phyloP scores from a whole-genome alignment of 2,888 invertebrate genomes.

The Dioctria linearis region DNA sequence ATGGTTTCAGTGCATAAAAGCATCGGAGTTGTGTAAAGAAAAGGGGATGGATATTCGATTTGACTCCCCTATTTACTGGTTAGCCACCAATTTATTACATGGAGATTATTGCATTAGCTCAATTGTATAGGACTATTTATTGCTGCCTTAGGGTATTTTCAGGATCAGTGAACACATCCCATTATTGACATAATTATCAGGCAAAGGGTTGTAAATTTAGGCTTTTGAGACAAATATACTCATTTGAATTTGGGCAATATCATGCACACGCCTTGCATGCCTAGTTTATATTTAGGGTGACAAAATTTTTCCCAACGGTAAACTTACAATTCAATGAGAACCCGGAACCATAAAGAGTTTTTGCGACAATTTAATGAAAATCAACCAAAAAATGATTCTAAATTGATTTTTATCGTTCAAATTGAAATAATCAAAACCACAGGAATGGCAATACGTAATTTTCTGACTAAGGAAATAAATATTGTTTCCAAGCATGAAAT shows the following conservation, averaged over 20 bases:
- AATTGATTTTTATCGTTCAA: constrained; percentile 44
- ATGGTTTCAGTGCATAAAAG: too few relatives aligned
- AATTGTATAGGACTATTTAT: constrained; percentile 16
- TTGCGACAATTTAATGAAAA: not conserved
- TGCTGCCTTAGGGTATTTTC: constrained; percentile 41
- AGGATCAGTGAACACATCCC: constrained; percentile 52
- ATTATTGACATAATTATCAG: constrained; percentile 28
- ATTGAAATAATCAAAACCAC: constrained; percentile 29
- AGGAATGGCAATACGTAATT: constrained; percentile 31
- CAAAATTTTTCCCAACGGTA: too few relatives aligned
- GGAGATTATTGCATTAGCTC: constrained; percentile 50
- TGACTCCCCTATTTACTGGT: constrained; percentile 37
- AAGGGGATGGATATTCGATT: not conserved
- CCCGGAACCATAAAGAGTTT: not conserved
- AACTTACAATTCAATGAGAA: too few relatives aligned
- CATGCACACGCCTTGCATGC: too few relatives aligned
- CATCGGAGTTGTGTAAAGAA: not conserved
- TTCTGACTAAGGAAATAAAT: constrained; percentile 59
- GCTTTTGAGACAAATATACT: not conserved
- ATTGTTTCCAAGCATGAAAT: constrained; percentile 71
- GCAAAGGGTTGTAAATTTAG: not conserved
- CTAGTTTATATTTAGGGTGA: too few relatives aligned
- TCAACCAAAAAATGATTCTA: not conserved
- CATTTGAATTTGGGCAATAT: not conserved
- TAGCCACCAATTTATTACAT: constrained; percentile 53